phyloP scores from a whole-genome alignment of 2,797 vertebrate genomes.

The Enteromius paludinosus region DNA sequence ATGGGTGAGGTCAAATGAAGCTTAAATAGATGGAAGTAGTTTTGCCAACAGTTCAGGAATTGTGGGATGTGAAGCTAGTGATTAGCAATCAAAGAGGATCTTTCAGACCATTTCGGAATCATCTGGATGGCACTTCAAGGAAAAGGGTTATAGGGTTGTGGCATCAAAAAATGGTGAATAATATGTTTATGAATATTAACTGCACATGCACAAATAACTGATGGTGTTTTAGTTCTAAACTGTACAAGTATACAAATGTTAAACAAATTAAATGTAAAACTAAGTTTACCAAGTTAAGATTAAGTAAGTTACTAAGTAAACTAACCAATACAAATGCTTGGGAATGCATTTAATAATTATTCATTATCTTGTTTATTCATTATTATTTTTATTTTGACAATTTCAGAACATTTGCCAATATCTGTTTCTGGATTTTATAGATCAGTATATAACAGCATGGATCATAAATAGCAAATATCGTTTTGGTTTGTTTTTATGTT shows the following conservation, averaged over 20 bases:
- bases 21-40: not conserved
- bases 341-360: not conserved
- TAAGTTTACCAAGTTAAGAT: not conserved
- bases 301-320: too few relatives aligned
- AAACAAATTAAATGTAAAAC: not conserved
- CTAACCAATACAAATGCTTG: not conserved
- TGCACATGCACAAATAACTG: not conserved
- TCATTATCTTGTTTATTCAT: too few relatives aligned
- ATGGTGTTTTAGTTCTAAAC: not conserved
- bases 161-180: not conserved
- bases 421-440: not conserved
- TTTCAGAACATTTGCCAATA: not conserved
- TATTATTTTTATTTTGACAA: not conserved
- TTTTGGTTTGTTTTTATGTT: not conserved
- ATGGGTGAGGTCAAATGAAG: constrained; percentile 10
- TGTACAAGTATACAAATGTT: not conserved
- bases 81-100: not conserved
- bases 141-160: not conserved
- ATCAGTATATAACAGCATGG: not conserved
- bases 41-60: constrained; percentile 10
- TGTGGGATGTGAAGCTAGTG: not conserved
- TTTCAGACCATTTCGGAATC: not conserved
- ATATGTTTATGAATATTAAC: not conserved
- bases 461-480: not conserved
- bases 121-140: not conserved